Percentiles rank a stretch among this genome's conserved stretches.
These are phyloP conservation scores for Cephalophus harveyi DNA, from an alignment of 2,113 vertebrate species.

Conservation along the genomic window DNA sequence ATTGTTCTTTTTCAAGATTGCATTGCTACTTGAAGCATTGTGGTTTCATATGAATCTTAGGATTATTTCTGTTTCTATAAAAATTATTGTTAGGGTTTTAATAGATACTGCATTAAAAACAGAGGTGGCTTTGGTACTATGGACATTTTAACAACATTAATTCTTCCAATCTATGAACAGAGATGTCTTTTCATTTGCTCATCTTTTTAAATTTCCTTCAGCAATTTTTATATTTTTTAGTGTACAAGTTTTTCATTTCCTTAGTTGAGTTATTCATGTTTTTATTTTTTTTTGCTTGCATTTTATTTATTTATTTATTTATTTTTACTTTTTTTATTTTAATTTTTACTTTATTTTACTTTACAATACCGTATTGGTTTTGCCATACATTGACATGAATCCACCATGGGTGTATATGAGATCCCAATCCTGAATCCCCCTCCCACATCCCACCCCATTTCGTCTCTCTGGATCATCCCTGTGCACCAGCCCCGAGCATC, in stretches of 20 bases:
- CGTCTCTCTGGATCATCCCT: no score
- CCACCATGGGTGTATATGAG: no score
- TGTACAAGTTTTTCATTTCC: not conserved
- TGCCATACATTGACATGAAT: no score
- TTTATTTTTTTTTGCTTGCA: no score
- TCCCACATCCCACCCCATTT: no score
- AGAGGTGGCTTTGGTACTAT: not conserved
- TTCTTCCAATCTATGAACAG: not conserved
- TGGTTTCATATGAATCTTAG: not conserved
- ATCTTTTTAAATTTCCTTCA: not conserved
- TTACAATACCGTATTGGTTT: no score
- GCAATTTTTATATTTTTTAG: not conserved
- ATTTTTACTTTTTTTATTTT: no score
- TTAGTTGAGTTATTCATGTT: not conserved
- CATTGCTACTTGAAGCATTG: not conserved
- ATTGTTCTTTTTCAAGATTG: not conserved
- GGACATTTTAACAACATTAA: not conserved
- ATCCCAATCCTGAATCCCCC: no score
- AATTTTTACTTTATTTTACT: no score
- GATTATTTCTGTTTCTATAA: not conserved
- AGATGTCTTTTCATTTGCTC: not conserved
- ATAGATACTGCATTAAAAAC: not conserved
- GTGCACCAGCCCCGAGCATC: no score
- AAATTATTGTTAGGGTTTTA: not conserved
- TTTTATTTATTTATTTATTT: no score